Conservation (phyloP, 1,140 invertebrate species). For the Meloidogyne chitwoodi region DNA sequence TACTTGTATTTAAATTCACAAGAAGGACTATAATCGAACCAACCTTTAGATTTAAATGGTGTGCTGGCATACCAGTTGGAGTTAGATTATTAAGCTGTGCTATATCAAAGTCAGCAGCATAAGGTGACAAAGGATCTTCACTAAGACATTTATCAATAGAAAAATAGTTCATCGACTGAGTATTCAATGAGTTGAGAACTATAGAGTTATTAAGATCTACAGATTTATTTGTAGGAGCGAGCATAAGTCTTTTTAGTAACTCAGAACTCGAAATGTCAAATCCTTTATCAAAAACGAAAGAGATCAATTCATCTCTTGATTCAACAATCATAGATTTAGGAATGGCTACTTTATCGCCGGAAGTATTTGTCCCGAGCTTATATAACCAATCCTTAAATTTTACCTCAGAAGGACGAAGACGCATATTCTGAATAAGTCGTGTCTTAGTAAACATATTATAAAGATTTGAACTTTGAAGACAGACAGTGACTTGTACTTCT, state of each 20-base stretch:
- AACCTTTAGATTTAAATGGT: conserved; percentile 4
- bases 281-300: neutral
- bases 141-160: neutral
- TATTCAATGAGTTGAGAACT: neutral
- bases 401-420: neutral
- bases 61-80: neutral
- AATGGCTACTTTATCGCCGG: neutral
- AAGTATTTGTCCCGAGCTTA: neutral
- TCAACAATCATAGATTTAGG: neutral
- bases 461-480: neutral
- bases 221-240: neutral
- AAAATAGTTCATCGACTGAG: neutral
- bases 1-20: neutral
- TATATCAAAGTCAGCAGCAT: conserved; percentile 7
- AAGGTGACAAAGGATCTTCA: neutral
- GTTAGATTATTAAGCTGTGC: neutral
- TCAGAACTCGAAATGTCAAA: neutral
- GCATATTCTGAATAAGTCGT: neutral
- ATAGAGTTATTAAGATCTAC: neutral
- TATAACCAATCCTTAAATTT: neutral
- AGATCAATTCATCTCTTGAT: neutral
- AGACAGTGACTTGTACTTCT: neutral
- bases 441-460: neutral
- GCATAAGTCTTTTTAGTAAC: neutral
- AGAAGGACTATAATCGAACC: conserved; percentile 10